Evolutionary conservation across 2,113 vertebrate genomes (phyloP).

Genomic region (Cercocebus atys): DNA sequence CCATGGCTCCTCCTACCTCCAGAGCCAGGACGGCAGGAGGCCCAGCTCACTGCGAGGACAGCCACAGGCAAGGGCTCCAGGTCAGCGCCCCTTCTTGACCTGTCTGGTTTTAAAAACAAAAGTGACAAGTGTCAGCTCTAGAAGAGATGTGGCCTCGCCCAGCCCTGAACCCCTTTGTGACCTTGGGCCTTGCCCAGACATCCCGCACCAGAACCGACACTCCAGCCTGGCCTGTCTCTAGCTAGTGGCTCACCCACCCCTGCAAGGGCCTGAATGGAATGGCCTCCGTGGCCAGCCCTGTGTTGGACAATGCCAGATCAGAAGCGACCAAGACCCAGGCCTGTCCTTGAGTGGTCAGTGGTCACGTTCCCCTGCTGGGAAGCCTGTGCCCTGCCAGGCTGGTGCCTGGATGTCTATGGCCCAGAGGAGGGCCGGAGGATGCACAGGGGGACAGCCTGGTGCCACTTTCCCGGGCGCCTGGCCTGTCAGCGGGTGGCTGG

Average conservation of each 20-base stretch:
- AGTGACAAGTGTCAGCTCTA: accelerated
- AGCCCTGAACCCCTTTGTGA: accelerated
- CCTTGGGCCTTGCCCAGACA: accelerated
- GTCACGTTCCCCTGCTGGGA: accelerated
- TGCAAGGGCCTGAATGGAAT: background rate
- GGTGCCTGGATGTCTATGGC: accelerated
- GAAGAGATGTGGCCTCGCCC: accelerated
- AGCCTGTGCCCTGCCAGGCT: background rate
- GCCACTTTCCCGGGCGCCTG: too few species aligned
- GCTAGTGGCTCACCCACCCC: background rate
- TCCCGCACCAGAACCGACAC: accelerated
- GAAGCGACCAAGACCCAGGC: background rate
- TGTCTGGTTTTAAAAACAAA: background rate
- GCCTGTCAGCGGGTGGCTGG: background rate
- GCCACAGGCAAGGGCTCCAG: background rate
- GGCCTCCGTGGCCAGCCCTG: background rate
- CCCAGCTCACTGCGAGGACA: background rate
- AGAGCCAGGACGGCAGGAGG: accelerated
- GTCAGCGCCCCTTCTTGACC: accelerated
- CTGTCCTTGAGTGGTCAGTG: background rate
- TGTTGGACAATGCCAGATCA: too few species aligned
- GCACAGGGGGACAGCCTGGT: background rate
- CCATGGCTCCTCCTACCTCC: background rate
- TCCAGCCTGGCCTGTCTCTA: background rate
- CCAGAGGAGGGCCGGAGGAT: accelerated